These are phyloP conservation scores for Poeciliopsis presidionis DNA, from an alignment of 2,797 vertebrate species.

Conservation along the genomic window DNA sequence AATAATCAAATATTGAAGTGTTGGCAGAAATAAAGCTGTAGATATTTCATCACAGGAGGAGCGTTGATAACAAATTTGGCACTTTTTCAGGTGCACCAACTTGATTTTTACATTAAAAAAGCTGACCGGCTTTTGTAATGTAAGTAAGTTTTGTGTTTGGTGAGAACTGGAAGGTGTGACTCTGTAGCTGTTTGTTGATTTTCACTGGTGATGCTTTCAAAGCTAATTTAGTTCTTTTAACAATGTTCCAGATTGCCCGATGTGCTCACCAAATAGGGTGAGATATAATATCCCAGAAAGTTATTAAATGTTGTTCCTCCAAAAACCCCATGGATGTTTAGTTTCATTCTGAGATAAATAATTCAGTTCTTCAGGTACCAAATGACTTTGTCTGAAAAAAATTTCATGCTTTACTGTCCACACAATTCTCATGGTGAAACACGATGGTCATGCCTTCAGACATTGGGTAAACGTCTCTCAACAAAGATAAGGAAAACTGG, in stretches of 20 bases:
- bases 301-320: constrained; percentile 5
- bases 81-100: constrained; percentile 40
- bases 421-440: no score
- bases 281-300: constrained; percentile 7
- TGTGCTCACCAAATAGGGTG: constrained; percentile 14
- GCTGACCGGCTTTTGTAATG: neutral
- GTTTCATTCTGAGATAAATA: neutral
- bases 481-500: no score
- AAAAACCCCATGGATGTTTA: constrained; percentile 3
- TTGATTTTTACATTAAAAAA: constrained; percentile 34
- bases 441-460: no score
- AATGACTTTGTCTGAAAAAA: constrained; percentile 4
- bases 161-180: neutral
- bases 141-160: neutral
- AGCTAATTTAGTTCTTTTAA: constrained; percentile 47
- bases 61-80: constrained; percentile 52
- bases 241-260: constrained; percentile 42
- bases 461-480: no score
- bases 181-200: constrained; percentile 27
- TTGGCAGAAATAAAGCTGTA: constrained; percentile 45
- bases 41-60: constrained; percentile 37
- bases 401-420: neutral
- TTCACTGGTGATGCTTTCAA: constrained; percentile 18
- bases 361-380: constrained; percentile 3
- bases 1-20: constrained; percentile 51